Percentiles rank a stretch among this genome's conserved stretches.
Evolutionary conservation across 2,113 vertebrate genomes (phyloP).

Genomic region (Scomber japonicus): DNA sequence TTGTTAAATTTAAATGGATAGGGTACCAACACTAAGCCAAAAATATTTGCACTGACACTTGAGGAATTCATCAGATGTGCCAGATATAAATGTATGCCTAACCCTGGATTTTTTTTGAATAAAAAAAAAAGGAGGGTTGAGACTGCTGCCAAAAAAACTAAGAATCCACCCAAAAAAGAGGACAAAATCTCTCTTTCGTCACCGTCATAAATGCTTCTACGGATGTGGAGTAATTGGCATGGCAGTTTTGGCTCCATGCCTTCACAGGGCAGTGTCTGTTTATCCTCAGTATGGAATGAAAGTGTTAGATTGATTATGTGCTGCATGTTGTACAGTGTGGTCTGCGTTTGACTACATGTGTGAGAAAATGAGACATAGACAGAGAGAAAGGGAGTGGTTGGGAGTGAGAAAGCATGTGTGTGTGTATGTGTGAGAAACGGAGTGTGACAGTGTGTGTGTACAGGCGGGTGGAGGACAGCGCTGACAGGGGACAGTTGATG

Average conservation of each 20-base stretch:
- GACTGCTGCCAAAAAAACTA: not conserved
- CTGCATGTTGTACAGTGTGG: slow-evolving; percentile 19
- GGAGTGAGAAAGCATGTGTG: slow-evolving; percentile 15
- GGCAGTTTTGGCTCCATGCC: not conserved
- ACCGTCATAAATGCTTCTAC: not conserved
- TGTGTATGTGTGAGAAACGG: not conserved
- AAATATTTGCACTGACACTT: slow-evolving; percentile 9
- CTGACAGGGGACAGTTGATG: slow-evolving; percentile 79
- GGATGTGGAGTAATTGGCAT: slow-evolving; percentile 1
- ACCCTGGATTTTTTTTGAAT: not conserved
- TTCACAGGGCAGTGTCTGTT: slow-evolving; percentile 23
- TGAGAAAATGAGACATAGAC: slow-evolving; percentile 57
- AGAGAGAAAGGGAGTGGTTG: slow-evolving; percentile 38
- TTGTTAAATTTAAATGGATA: slow-evolving; percentile 1
- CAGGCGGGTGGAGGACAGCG: slow-evolving; percentile 66
- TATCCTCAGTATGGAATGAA: slow-evolving; percentile 37
- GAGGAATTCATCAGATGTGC: slow-evolving; percentile 28
- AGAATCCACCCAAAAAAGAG: slow-evolving; percentile 1
- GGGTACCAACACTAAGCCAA: not conserved
- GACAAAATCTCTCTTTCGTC: not conserved
- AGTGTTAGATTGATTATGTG: slow-evolving; percentile 58
- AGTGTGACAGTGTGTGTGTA: slow-evolving; percentile 22
- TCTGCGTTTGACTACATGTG: slow-evolving; percentile 40
- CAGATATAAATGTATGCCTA: slow-evolving; percentile 1
- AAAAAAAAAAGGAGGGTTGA: not conserved